phyloP scores from a whole-genome alignment of 2,797 vertebrate genomes.

The Amniataba percoides region DNA sequence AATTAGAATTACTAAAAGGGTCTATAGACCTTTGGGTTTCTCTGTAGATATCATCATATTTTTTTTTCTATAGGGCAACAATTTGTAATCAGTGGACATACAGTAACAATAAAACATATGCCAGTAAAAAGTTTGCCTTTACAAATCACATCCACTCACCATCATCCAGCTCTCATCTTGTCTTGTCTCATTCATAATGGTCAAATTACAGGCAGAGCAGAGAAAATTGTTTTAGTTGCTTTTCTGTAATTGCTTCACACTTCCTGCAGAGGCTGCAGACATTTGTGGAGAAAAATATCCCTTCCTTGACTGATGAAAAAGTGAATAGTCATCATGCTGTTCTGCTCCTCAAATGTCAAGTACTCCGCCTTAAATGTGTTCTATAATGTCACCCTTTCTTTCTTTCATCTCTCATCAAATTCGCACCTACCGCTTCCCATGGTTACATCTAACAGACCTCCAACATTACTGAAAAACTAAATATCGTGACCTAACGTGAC shows the following conservation, averaged over 20 bases:
- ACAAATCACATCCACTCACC: constrained; percentile 1
- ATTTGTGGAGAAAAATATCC: neutral
- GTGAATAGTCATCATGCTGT: neutral
- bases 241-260: constrained; percentile 21
- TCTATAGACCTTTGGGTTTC: neutral
- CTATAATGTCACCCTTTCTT: neutral
- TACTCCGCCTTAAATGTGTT: neutral
- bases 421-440: neutral
- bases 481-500: neutral
- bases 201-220: constrained; percentile 5
- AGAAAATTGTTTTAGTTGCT: constrained; percentile 7
- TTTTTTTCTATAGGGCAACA: neutral
- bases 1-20: neutral
- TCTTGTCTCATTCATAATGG: constrained; percentile 13
- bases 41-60: neutral
- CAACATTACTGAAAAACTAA: neutral
- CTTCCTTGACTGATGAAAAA: constrained; percentile 21
- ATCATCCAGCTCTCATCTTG: neutral
- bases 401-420: neutral
- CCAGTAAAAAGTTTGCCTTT: neutral
- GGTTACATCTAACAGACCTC: neutral
- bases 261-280: constrained; percentile 22
- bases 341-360: constrained; percentile 15
- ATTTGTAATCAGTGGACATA: neutral
- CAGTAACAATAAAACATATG: neutral